Evolutionary conservation across 2,797 vertebrate species (phyloP), one percentile per base, ranked within the genome.

Genomic region (Gobionotothen gibberifrons): DNA sequence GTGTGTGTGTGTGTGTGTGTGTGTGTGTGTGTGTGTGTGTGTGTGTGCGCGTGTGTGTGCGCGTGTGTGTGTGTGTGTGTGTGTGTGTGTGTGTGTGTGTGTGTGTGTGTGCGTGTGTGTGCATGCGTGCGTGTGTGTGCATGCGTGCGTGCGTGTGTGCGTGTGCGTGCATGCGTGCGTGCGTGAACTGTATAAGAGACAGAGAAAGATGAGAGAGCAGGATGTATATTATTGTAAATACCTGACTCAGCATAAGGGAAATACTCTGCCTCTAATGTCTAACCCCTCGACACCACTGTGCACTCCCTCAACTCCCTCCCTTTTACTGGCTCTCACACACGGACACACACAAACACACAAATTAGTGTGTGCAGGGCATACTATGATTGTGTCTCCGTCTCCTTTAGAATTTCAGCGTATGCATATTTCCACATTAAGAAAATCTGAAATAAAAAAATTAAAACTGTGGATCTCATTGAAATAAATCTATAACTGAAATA

Each of bases 181-280:
- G 48, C 40, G 56, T 19, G n/a, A 21, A 2, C 26, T 43, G 62
- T 56, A 12, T 21, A 19, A 73, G 48, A 56, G 55, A 68, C 13
- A 68, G 46, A 36, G 47, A 66, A 8, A 60, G 53, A 67, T 19
- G 32, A 56, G 29, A 62, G 40, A 60, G 62, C 58, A 85, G 72
- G 86, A 75, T 79, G 74, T 87, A 80, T 84, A 88, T 89, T 71
- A 78, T 72, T 53, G 62, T 82, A 81, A 88, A 89, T 32, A 81
- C 64, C 91, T 88, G 85, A 90, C 72, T 89, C 87, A 90, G 87
- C 87, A 88, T 74, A 60, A 74, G 73, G 72, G 81, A 90, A 89
- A 89, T 83, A 82, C 78, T 85, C 67, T 76, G 64, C 76, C 79
- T 81, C 60, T 88, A 82, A 86, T 84, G 83, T 84, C 76, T 69